Evolutionary conservation across 2,113 vertebrate genomes (phyloP).

Genomic region (Mormoops blainvillei): DNA sequence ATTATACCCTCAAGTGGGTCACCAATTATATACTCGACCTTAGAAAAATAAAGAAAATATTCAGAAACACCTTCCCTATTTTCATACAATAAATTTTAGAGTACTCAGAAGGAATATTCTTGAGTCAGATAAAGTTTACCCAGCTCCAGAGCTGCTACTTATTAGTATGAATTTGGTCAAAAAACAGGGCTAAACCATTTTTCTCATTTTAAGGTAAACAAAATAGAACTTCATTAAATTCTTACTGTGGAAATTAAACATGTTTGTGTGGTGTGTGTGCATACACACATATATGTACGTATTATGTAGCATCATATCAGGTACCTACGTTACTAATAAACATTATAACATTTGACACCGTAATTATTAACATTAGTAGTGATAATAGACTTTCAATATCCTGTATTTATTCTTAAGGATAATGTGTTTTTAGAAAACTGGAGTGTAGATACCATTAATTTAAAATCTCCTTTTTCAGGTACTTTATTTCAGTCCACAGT

Average conservation of each 20-base stretch:
- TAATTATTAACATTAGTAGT: not conserved
- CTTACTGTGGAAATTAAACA: not conserved
- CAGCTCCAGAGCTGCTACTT: not conserved
- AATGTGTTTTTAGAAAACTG: not conserved
- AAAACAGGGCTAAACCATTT: not conserved
- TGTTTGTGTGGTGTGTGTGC: not conserved
- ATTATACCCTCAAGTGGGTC: not conserved
- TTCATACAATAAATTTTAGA: not conserved
- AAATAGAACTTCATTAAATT: not conserved
- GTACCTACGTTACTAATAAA: not conserved
- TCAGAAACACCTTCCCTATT: not conserved
- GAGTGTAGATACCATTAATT: not conserved
- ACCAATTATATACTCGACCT: not conserved
- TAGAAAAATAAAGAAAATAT: constrained; percentile 7
- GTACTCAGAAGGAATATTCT: not conserved
- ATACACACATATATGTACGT: not conserved
- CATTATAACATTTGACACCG: not conserved
- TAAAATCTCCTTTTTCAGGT: not conserved
- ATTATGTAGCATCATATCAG: not conserved
- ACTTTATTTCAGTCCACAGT: not conserved
- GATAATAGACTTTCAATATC: not conserved
- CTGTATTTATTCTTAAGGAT: not conserved
- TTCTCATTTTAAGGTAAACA: not conserved
- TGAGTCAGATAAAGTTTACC: not conserved
- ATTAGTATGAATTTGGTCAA: not conserved